Base-by-base conservation (phyloP, 1,140 invertebrate genomes). In the Lanistes nyassanus region DNA sequence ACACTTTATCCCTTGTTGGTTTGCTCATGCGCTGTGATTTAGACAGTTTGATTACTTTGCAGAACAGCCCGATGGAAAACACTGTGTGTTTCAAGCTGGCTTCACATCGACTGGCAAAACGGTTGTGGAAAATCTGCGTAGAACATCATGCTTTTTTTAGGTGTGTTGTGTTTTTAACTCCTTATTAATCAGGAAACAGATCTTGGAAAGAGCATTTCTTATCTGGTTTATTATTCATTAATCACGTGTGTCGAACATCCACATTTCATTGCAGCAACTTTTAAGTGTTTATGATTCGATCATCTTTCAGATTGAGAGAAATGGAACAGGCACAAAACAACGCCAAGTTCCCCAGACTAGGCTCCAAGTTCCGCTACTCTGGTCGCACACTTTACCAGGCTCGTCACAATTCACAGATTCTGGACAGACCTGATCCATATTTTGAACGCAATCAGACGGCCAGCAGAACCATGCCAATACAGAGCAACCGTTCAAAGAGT, bases 101-200 rank as follows among this genome's bases (percentile, higher is more conserved):
- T 62, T 98, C 97, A 91, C 96, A 99, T 86, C 93, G 95, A 84
- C 93, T 96, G 69, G 97, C 98, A 42, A 99, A 99, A 90, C 94
- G 98, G 85, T 90, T 99, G 11, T 99, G 98, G 98, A 99, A 99
- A 90, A 97, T 96, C 23, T 98, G 96, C 88, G 98, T 99, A 0
- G 98, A 99, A 87, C 97, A 99, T 91, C 98, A 99, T 87, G 98
- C 98, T 66, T 99, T 99, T 93, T 99, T 99, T 92, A 94, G 96
- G 95, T 96, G 86, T 82, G 70, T 79, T 11, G 11, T 60, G 56
- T 26, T 11, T 13, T 60, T 60, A 60, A 60, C 56, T 1, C 56
- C 13, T 60, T 60, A 16, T 47, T 47, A 47, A 47, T 47, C 42
- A 13, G 42, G 5, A 47, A 47, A n/a, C n/a, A n/a, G 5, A 47